Evolutionary conservation across 2,113 vertebrate species (phyloP), one percentile per base, ranked within the genome.

Genomic region (Ceyx melanurus): DNA sequence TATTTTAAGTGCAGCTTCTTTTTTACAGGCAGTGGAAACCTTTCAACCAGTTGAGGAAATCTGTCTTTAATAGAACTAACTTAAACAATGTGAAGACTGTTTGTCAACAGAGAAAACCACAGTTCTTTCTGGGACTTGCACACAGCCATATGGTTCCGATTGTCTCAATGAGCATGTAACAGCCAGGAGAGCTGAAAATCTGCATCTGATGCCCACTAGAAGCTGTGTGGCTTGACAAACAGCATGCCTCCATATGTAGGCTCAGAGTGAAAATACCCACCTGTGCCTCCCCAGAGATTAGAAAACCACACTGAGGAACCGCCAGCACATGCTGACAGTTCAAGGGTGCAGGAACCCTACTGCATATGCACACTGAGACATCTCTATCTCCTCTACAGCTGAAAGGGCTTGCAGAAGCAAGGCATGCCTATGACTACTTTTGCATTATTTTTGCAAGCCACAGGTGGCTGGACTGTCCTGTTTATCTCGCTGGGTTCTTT

Each of bases 391-490:
- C 50, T 72, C 61, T 88, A 53, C 64, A 84, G 77, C 79, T 51
- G 53, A 33, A 57, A 79, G n/a, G 76, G 56, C 79, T 90, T 71
- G 42, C 43, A 82, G 76, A 92, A 92, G 78, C 70, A 81, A 28
- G 10, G 73, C 90, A 82, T 95, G 96, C 96, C 96, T 96, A 93
- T 3, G 9, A 53, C 62, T 88, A 54, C 88, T 79, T 91, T 87
- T 82, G 62, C 65, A 18, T 78, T 90, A 93, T 94, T 97, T 91
- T 88, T 78, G 48, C 19, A 86, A 89, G 75, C 82, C 76, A 73
- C 97, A 97, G 97, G 96, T 97, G 97, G 91, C 28, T 51, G 74
- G 40, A 61, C 77, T 94, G 82, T 89, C 91, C 85, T 97, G 94
- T 94, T 97, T 96, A 96, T 86, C 90, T 81, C 82, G 9, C 58